A percentile compares a stretch with the other conserved stretches of the same genome.
phyloP scores from a whole-genome alignment of 2,888 invertebrate genomes.

The Stenurella melanura region DNA sequence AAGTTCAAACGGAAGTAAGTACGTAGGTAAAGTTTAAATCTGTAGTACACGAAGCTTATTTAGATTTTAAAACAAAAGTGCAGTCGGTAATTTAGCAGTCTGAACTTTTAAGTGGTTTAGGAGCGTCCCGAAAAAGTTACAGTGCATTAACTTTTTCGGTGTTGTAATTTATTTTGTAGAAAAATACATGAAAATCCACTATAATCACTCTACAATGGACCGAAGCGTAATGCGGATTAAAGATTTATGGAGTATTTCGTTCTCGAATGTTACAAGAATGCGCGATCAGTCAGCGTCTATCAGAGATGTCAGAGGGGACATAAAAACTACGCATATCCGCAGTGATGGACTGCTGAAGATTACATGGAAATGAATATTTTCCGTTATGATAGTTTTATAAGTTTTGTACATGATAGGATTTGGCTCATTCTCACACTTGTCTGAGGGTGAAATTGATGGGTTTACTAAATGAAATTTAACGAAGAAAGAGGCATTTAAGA shows the following conservation, averaged over 20 bases:
- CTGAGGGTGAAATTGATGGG: not conserved
- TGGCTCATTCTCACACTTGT: constrained; percentile 1
- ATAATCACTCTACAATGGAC: constrained; percentile 61
- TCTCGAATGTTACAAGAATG: constrained; percentile 53
- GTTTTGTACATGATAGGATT: constrained; percentile 4
- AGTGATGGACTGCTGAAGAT: constrained; percentile 13
- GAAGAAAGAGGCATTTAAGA: not conserved
- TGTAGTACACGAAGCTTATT: constrained; percentile 47
- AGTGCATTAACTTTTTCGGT: constrained; percentile 65
- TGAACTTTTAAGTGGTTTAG: constrained; percentile 66
- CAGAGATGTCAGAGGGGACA: constrained; percentile 52
- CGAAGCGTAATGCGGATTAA: constrained; percentile 58
- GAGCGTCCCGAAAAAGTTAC: constrained; percentile 62
- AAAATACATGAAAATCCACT: constrained; percentile 68
- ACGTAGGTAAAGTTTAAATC: constrained; percentile 57
- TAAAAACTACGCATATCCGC: not conserved
- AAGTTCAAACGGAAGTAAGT: constrained; percentile 58
- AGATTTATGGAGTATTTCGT: constrained; percentile 55
- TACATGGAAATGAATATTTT: constrained; percentile 7
- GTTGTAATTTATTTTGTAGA: constrained; percentile 66
- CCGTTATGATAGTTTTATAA: constrained; percentile 1
- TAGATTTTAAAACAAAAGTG: constrained; percentile 61
- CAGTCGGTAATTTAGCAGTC: constrained; percentile 63
- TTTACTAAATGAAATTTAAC: not conserved
- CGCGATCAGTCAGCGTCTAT: constrained; percentile 62